Percentiles rank a stretch among this genome's conserved stretches.
phyloP scores from a whole-genome alignment of 2,113 vertebrate genomes.

The Xenopus laevis region DNA sequence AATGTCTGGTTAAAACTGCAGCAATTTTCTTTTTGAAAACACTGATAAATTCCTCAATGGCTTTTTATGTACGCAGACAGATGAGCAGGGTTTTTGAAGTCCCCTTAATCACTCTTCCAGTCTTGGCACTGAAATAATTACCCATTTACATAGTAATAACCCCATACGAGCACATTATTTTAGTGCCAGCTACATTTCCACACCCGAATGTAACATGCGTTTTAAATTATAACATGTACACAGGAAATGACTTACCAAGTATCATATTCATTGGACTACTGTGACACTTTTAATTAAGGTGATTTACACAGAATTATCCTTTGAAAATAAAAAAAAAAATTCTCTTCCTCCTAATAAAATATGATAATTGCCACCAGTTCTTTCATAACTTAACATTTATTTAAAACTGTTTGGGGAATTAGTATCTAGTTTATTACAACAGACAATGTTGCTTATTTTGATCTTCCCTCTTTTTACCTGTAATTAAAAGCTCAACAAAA shows the following conservation, averaged over 20 bases:
- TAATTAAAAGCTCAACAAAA: constrained; percentile 19
- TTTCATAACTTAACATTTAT: constrained; percentile 75
- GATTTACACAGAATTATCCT: constrained; percentile 82
- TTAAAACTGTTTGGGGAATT: constrained; percentile 83
- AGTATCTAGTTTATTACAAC: constrained; percentile 76
- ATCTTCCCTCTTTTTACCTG: constrained; percentile 22
- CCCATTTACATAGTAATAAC: constrained; percentile 71
- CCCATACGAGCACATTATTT: constrained; percentile 62
- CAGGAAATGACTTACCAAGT: constrained; percentile 77
- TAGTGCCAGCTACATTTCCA: constrained; percentile 61
- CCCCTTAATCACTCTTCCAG: constrained; percentile 65
- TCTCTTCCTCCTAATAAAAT: constrained; percentile 76
- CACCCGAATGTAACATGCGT: constrained; percentile 69
- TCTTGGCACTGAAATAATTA: constrained; percentile 65
- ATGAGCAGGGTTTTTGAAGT: constrained; percentile 45
- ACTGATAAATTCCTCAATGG: constrained; percentile 1
- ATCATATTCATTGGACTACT: constrained; percentile 68
- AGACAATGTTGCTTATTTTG: constrained; percentile 56
- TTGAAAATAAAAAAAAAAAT: too few species aligned
- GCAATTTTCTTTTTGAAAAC: constrained; percentile 12
- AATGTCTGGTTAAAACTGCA: neutral
- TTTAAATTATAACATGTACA: constrained; percentile 80
- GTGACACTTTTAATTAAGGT: constrained; percentile 84
- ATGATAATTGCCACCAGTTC: constrained; percentile 70
- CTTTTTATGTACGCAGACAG: neutral